A percentile compares a stretch with the other conserved stretches of the same genome.
Evolutionary conservation across 1,140 invertebrate species (phyloP).

Genomic region (Ylistrum balloti): DNA sequence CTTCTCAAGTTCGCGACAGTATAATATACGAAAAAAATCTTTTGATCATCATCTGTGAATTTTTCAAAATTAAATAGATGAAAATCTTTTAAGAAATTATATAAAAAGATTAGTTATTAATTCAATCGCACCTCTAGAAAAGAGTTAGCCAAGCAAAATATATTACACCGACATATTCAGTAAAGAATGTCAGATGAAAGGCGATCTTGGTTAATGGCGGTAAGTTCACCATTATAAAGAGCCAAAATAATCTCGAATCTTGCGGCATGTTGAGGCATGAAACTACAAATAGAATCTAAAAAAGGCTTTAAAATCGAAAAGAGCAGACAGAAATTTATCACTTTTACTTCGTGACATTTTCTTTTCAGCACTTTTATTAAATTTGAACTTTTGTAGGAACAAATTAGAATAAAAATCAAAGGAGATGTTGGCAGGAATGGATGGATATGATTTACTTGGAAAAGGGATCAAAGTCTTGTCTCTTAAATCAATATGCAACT

Average conservation of each 20-base stretch:
- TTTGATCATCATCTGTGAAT: neutral
- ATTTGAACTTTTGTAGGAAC: neutral
- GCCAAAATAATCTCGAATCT: neutral
- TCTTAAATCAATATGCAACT: neutral
- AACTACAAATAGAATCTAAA: neutral
- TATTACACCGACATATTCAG: neutral
- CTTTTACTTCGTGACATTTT: neutral
- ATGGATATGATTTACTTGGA: neutral
- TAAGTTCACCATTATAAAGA: neutral
- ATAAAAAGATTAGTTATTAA: neutral
- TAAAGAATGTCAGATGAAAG: neutral
- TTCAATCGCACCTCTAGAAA: neutral
- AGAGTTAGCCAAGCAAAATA: slow-evolving; percentile 3
- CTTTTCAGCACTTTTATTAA: neutral
- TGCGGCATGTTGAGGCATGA: neutral
- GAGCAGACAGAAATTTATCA: neutral
- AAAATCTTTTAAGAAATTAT: neutral
- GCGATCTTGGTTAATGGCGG: neutral
- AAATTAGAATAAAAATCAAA: neutral
- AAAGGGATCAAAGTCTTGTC: neutral
- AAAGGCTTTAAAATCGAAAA: neutral
- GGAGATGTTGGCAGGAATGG: neutral
- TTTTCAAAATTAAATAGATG: neutral
- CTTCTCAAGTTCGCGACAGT: neutral
- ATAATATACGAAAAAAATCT: neutral